Base-by-base conservation (phyloP, 2,113 vertebrate species). In the Zapornia atra region DNA sequence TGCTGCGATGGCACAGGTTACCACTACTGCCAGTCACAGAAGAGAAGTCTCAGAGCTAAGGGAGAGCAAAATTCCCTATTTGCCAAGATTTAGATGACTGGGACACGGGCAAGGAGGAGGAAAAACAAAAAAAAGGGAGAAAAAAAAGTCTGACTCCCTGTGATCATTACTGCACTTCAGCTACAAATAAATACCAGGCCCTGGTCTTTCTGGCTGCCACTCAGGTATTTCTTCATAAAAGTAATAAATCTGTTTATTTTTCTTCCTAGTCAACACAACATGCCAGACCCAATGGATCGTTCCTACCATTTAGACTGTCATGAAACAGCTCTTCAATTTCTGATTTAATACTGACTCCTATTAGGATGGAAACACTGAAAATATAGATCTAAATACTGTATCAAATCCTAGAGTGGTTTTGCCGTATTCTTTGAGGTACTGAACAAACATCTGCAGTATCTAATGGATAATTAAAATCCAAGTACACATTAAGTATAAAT, bases 191-290 rank as follows among this genome's bases (percentile, higher is more conserved):
- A 21, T 59, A 57, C 13, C 2, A 0, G 38, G 40, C n/a, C 57
- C n/a, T 24, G 17, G 54, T 40, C 57, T 29, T 82, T 83, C 3
- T 63, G 70, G 70, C 77, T 92, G 78, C 48, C 83, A 64, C 33
- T 65, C 86, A 86, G 36, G 33, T 65, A 84, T 75, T 90, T 82
- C 86, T 51, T 76, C 69, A 53, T 40, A 78, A 60, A 86, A 88
- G 46, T 51, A 83, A 86, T 63, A 90, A 86, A 88, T 53, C 19
- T 3, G 29, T 44, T 57, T 82, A 44, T 57, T 93, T 92, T 92
- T 75, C 44, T 85, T 82, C 54, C 57, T 29, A 54, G n/a, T 51
- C 80, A 90, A 63, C 13, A 81, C 20, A 71, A 75, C 33, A 10
- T 11, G 20, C 36, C 36, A 92, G 51, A 83, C 44, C 44, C 65